Evolutionary conservation across 2,888 invertebrate genomes (phyloP), one percentile per base, ranked within the genome.

Genomic region (Anthoptus insignis): DNA sequence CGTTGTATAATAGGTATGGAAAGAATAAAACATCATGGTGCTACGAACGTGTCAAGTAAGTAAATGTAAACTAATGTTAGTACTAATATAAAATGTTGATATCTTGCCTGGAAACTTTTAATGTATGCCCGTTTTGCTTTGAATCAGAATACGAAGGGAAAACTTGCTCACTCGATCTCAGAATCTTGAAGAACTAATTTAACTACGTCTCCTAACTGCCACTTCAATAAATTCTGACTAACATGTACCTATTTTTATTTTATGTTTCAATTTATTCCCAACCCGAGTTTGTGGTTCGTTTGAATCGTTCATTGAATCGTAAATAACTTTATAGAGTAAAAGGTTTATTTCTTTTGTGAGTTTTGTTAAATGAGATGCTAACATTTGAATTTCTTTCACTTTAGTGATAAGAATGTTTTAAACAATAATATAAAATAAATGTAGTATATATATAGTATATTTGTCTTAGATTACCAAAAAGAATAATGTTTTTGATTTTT

Each of bases 181-280:
- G 86, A 89, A 87, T 88, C 89, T 85, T 82, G 86, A 86, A 89
- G 84, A 91, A 91, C 91, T 91, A 90, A 92, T 92, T 91, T 91
- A 91, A 89, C 88, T 88, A 83, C 87, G 84, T 87, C 86, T 82
- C 82, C 86, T 84, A 84, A 87, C 88, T 84, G 86, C 87, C 85
- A 88, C 87, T 89, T 82, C 84, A 87, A 87, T 89, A 88, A 89
- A 89, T 87, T 87, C 81, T 82, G 82, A 82, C 82, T 82, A 80
- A 78, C 75, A 73, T 78, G 79, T 56, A 73, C n/a, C n/a, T n/a
- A n/a, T 70, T 71, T 69, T 67, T 69, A 67, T 68, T 72, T 67
- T 75, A 67, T 69, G 56, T 71, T 72, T 70, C 65, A 66, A 70
- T 70, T 64, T 71, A 61, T 70, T 71, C 67, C 61, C 50, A 42